Conservation (phyloP, 2,888 invertebrate genomes). For the Rhimphoctona megacephalus region DNA sequence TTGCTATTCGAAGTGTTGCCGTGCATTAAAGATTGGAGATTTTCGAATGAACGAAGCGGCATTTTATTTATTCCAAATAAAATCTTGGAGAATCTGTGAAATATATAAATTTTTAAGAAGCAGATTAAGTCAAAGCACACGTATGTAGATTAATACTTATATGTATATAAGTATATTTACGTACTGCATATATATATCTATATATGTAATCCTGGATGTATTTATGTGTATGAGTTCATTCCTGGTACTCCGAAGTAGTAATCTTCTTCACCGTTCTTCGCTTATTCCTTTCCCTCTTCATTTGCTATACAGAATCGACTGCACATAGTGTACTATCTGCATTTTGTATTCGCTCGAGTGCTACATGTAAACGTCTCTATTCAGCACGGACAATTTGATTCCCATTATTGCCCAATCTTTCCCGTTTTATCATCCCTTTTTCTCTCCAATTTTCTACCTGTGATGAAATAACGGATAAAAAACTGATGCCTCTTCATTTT, state of each 20-base stretch:
- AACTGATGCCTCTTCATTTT: background rate
- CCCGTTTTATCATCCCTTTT: conserved; percentile 1
- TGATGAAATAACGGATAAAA: background rate
- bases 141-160: background rate
- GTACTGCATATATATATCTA: background rate
- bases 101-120: background rate
- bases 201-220: conserved; percentile 5
- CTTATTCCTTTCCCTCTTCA: conserved; percentile 38
- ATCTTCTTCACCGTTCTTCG: conserved; percentile 59
- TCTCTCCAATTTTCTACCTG: background rate
- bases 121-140: background rate
- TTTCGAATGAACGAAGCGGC: background rate
- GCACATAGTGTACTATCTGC: conserved; percentile 48
- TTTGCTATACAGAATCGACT: background rate
- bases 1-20: too few relatives aligned
- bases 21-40: background rate
- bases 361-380: conserved; percentile 65
- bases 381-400: conserved; percentile 60
- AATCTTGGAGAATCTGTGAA: background rate
- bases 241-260: conserved; percentile 54
- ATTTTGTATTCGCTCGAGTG: conserved; percentile 50
- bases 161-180: too few relatives aligned
- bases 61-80: background rate
- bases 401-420: conserved; percentile 51
- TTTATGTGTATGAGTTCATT: conserved; percentile 23